A percentile compares a stretch with the other conserved stretches of the same genome.
Conservation (phyloP, 2,797 vertebrate genomes). For the Melanotaenia nigrans region DNA sequence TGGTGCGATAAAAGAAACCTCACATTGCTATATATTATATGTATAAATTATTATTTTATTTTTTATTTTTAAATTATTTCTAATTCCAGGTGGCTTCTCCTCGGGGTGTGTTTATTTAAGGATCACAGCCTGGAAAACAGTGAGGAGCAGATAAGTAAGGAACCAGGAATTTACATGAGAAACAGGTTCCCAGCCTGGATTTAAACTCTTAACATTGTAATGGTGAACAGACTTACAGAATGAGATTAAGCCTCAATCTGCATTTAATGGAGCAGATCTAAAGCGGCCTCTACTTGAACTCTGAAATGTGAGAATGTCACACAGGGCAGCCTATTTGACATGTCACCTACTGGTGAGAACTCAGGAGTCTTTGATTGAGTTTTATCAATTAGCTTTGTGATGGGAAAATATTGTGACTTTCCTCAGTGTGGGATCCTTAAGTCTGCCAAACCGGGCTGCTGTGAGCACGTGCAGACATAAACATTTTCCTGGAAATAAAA, state of each 20-base stretch:
- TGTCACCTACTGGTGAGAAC: conserved; percentile 82
- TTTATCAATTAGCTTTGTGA: conserved; percentile 81
- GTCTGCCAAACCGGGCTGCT: conserved; percentile 12
- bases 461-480: conserved; percentile 14
- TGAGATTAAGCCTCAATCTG: conserved; percentile 84
- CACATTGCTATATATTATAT: conserved; percentile 6
- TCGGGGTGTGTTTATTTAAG: conserved; percentile 72
- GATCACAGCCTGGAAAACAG: conserved; percentile 72
- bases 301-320: conserved; percentile 83
- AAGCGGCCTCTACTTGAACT: conserved; percentile 86
- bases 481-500: background rate
- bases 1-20: background rate
- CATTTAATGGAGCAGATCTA: conserved; percentile 85
- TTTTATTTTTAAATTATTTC: conserved; percentile 11
- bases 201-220: conserved; percentile 84
- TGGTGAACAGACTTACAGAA: conserved; percentile 83
- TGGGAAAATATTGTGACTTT: conserved; percentile 57
- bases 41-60: background rate
- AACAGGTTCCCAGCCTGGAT: conserved; percentile 80
- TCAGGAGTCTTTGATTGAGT: conserved; percentile 76
- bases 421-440: conserved; percentile 43
- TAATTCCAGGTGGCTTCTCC: conserved; percentile 34
- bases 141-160: conserved; percentile 66
- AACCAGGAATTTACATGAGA: conserved; percentile 84
- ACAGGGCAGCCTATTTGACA: conserved; percentile 81